A percentile compares a stretch with the other conserved stretches of the same genome.
phyloP scores from a whole-genome alignment of 2,797 vertebrate genomes.

The Sebastes elongatus region DNA sequence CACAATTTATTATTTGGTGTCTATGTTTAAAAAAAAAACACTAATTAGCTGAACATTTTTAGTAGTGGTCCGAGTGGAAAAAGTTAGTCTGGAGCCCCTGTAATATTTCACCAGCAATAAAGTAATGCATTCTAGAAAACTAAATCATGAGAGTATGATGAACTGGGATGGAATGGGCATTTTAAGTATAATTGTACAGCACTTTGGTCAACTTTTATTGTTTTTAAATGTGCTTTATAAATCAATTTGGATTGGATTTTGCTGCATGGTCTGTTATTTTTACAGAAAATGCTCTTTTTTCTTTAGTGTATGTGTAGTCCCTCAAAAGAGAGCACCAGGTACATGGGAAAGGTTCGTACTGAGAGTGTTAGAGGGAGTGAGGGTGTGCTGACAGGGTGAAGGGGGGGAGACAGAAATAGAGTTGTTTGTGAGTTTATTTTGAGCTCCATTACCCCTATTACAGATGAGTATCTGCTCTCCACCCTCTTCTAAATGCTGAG shows the following conservation, averaged over 20 bases:
- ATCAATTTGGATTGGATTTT: not conserved
- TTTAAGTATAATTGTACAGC: not conserved
- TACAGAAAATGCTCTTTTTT: not conserved
- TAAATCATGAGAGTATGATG: not conserved
- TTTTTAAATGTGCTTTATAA: no score
- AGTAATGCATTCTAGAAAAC: not conserved
- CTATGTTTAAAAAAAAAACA: no score
- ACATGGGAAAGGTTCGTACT: slow-evolving; percentile 52
- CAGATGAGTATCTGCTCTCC: slow-evolving; percentile 74
- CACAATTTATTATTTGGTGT: not conserved
- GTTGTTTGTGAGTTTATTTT: slow-evolving; percentile 78
- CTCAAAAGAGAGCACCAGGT: slow-evolving; percentile 42
- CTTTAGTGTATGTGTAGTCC: slow-evolving; percentile 17
- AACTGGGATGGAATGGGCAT: not conserved
- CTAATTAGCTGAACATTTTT: no score
- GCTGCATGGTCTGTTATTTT: slow-evolving; percentile 5
- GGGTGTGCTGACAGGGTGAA: slow-evolving; percentile 47
- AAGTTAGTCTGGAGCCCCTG: no score
- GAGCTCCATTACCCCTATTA: slow-evolving; percentile 78
- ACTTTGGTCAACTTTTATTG: no score
- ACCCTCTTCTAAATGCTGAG: slow-evolving; percentile 67
- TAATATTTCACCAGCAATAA: not conserved
- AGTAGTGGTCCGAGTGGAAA: no score
- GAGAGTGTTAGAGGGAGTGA: slow-evolving; percentile 35
- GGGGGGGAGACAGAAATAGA: slow-evolving; percentile 54